Percentiles rank a stretch among this genome's conserved stretches.
phyloP scores from a whole-genome alignment of 2,113 vertebrate genomes.

The Amia ocellicauda region DNA sequence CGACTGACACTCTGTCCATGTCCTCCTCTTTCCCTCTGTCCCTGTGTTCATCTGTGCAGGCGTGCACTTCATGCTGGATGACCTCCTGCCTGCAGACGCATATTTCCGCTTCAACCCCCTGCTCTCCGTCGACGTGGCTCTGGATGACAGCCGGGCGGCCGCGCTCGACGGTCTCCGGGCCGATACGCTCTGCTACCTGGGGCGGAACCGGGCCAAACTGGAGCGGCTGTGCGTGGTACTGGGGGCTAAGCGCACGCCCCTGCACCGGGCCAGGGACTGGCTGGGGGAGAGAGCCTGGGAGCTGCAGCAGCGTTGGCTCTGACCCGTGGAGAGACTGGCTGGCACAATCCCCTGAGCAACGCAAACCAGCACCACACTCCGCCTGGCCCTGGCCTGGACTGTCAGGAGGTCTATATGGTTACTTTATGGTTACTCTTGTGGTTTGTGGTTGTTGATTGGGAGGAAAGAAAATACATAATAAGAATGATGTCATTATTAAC shows the following conservation, averaged over 20 bases:
- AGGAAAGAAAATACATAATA: no score
- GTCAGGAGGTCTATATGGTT: no score
- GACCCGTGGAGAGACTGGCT: neutral
- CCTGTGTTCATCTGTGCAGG: neutral
- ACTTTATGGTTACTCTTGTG: no score
- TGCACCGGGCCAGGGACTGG: neutral
- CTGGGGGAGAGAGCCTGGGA: neutral
- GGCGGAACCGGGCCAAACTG: conserved; percentile 13
- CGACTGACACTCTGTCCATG: no score
- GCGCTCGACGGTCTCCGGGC: neutral
- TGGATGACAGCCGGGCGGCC: conserved; percentile 11
- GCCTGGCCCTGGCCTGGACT: no score
- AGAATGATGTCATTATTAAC: no score
- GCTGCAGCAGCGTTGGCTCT: neutral
- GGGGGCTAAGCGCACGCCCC: neutral
- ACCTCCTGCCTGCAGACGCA: neutral
- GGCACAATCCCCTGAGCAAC: no score
- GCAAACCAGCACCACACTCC: no score
- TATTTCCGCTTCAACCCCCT: conserved; percentile 11
- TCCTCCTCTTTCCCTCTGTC: no score
- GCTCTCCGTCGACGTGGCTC: neutral
- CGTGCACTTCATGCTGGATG: conserved; percentile 4
- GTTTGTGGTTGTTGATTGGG: no score
- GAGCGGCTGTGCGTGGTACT: neutral
- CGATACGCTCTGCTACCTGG: conserved; percentile 1